Evolutionary conservation across 92 coral and sea anemone species (phyloP), one percentile per base, ranked within the genome.

Genomic region (Bergia puertoricense): DNA sequence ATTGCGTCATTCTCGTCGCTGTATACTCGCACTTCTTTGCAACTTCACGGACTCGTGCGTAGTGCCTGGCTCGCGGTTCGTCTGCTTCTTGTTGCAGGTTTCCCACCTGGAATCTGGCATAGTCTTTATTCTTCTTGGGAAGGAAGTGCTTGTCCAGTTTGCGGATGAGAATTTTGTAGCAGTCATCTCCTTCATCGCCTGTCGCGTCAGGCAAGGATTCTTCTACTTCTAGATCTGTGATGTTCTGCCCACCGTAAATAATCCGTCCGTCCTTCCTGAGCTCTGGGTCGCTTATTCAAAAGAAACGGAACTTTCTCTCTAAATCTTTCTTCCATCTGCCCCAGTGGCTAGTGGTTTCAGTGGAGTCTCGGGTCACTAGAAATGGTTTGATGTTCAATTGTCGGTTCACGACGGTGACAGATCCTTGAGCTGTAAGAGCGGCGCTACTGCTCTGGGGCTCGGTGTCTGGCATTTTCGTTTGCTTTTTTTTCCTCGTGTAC

Each of bases 111-210:
- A 82, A 82, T 82, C 76, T 65, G 38, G 85, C 89, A 72, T 77
- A 79, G 81, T 89, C 86, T 46, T 78, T 69, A 38, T 86, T 86
- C 44, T 56, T 79, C 57, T 71, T 23, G 41, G 84, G 79, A 16
- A 88, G 81, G 18, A 88, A 91, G 75, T 91, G 91, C 8, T 91
- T 23, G 81, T 91, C 89, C 15, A 91, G 73, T 66, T 91, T 88
- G 81, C 46, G 84, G 40, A 91, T 88, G 22, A 76, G 92, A 76
- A 0, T 84, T 30, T 30, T 30, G 30, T 30, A 30, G 30, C 30
- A 30, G 30, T 30, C 30, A 30, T 30, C 30, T 30, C 30, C 30
- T 30, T 30, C 30, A 30, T 30, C 30, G 30, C 30, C 30, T 30
- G 30, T 30, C 30, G 30, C 30, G 30, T 30, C 30, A 30, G 30